Evolutionary conservation across 2,113 vertebrate genomes (phyloP).

Genomic region (Isichthys henryi): DNA sequence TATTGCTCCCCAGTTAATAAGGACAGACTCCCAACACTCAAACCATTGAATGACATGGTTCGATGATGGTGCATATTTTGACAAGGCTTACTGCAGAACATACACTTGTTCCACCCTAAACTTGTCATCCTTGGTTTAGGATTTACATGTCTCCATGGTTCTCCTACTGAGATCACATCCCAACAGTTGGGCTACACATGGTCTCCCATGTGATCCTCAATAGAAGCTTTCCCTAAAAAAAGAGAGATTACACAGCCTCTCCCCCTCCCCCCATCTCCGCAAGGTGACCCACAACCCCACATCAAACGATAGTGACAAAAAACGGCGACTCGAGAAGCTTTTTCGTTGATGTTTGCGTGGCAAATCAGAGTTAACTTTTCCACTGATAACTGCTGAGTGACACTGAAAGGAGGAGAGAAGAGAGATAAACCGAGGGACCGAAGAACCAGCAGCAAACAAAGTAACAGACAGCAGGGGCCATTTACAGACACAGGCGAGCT

Average conservation of each 20-base stretch:
- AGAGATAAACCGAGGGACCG: not conserved
- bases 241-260: not conserved
- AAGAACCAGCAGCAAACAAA: not conserved
- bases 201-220: not conserved
- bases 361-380: not conserved
- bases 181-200: not conserved
- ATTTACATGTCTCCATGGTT: not conserved
- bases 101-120: not conserved
- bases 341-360: not conserved
- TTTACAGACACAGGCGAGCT: not conserved
- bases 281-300: not conserved
- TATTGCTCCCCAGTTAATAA: not conserved
- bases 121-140: not conserved
- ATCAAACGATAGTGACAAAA: not conserved
- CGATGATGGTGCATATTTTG: not conserved
- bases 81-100: not conserved
- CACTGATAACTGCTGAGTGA: not conserved
- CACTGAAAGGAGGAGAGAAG: not conserved
- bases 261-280: not conserved
- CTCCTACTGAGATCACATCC: not conserved
- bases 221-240: not conserved
- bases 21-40: not conserved
- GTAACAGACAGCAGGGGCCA: not conserved
- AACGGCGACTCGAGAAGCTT: not conserved
- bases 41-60: not conserved